Evolutionary conservation across 2,113 vertebrate genomes (phyloP).

Genomic region (Choloepus hoffmanni): DNA sequence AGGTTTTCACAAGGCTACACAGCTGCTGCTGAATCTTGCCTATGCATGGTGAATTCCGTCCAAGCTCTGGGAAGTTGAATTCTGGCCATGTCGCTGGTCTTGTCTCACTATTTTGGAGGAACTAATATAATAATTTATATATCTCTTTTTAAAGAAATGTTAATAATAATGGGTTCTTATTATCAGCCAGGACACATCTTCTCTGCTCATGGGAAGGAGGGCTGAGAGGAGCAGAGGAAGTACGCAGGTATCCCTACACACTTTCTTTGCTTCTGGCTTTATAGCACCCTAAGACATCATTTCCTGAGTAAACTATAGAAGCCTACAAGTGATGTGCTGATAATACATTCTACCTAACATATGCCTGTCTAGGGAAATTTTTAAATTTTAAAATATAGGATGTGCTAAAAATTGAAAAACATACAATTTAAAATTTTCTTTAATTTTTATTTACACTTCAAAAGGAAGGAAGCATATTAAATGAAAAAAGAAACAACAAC

Average conservation of each 20-base stretch:
- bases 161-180: background rate
- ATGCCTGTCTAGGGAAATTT: background rate
- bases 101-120: background rate
- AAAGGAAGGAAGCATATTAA: background rate
- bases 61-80: background rate
- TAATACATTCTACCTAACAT: background rate
- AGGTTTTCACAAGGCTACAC: background rate
- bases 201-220: background rate
- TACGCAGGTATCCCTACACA: background rate
- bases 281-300: background rate
- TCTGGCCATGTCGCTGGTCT: background rate
- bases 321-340: background rate
- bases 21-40: background rate
- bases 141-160: background rate
- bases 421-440: background rate
- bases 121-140: background rate
- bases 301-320: background rate
- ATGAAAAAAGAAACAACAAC: background rate
- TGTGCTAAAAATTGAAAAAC: background rate
- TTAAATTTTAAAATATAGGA: background rate
- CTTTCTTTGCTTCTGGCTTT: background rate
- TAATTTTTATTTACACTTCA: background rate
- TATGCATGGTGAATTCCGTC: background rate
- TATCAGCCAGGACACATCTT: background rate
- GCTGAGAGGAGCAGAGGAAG: background rate